These are phyloP conservation scores for Pygoscelis adeliae DNA, from an alignment of 2,113 vertebrate species.

Conservation along the genomic window DNA sequence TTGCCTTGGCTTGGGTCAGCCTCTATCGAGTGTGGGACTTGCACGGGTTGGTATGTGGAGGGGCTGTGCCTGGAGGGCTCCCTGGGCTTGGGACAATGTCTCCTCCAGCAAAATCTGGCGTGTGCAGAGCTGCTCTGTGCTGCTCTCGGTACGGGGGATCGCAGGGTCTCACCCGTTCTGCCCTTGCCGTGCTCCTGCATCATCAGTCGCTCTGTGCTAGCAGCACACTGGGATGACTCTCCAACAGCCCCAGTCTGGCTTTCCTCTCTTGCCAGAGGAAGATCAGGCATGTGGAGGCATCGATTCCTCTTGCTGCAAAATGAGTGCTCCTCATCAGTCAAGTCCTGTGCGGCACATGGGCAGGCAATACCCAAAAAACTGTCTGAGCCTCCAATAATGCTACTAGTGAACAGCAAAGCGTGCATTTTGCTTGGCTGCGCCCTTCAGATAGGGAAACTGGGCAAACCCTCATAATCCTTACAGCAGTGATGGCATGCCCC, in stretches of 20 bases:
- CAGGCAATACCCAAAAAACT: too few relatives aligned
- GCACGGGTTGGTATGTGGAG: not conserved
- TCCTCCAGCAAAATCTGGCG: not conserved
- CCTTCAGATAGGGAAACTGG: not conserved
- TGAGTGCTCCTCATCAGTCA: not conserved
- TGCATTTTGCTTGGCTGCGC: not conserved
- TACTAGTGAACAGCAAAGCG: not conserved
- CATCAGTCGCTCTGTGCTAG: not conserved
- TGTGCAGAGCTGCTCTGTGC: not conserved
- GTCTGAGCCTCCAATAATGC: not conserved
- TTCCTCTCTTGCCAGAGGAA: not conserved
- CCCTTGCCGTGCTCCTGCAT: too few relatives aligned
- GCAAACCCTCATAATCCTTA: not conserved
- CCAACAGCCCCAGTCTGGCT: not conserved
- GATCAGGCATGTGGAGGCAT: accelerated
- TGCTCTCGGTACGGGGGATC: accelerated
- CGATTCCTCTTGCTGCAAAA: not conserved
- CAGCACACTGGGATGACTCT: not conserved
- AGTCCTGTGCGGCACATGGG: not conserved
- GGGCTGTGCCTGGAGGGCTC: not conserved
- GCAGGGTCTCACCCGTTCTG: not conserved
- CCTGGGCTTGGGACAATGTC: not conserved
- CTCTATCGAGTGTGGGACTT: not conserved
- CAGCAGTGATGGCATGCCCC: not conserved
- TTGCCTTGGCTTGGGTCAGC: not conserved